Conservation (phyloP, 2,113 vertebrate species). For the Leiothrix lutea region DNA sequence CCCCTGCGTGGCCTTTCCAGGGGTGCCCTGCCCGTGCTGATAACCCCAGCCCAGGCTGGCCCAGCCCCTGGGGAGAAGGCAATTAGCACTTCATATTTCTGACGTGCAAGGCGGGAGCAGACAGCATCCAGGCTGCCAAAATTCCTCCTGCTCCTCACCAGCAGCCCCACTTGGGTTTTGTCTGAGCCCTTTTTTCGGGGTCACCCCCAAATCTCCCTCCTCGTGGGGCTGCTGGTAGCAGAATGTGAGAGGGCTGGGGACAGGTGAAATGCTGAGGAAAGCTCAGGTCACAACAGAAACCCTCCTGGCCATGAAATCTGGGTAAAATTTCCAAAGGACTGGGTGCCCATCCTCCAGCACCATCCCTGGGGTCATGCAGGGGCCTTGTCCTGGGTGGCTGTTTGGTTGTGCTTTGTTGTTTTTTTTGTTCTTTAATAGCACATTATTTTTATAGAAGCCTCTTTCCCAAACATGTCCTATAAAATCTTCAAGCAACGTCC, state of each 20-base stretch:
- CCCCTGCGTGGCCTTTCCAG: background rate
- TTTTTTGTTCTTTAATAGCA: background rate
- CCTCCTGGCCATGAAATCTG: background rate
- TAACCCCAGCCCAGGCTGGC: background rate
- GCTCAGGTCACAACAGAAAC: background rate
- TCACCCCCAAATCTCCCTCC: background rate
- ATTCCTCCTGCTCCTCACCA: background rate
- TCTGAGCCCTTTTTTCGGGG: background rate
- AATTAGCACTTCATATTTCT: conserved; percentile 65
- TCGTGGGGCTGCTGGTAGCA: background rate
- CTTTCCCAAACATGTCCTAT: background rate
- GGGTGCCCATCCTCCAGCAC: background rate
- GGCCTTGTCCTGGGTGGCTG: background rate
- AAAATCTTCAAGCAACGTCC: background rate
- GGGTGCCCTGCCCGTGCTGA: background rate
- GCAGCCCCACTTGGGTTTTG: background rate
- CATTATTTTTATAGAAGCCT: background rate
- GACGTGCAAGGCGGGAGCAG: background rate
- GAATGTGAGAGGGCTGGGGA: background rate
- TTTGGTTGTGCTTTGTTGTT: background rate
- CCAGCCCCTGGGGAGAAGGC: background rate
- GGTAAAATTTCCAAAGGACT: background rate
- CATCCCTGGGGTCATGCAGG: accelerated
- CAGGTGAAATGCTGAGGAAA: background rate
- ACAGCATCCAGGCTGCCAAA: background rate